Base-by-base conservation (phyloP, 2,113 vertebrate species). In the Cyphomyrus plagiostoma region DNA sequence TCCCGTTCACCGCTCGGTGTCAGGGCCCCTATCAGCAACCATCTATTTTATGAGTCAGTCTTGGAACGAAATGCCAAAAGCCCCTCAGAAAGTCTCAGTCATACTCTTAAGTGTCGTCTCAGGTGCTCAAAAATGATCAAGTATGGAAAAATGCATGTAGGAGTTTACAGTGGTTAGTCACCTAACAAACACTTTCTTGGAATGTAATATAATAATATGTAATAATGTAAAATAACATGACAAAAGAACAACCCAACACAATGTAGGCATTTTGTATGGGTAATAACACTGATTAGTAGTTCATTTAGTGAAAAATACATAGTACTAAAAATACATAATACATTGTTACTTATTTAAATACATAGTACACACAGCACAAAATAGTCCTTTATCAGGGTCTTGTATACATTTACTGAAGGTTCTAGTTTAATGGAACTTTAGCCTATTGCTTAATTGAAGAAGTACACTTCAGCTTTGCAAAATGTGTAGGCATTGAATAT, bases 31-130 rank as follows among this genome's bases (percentile, higher is more conserved):
- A 30, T 62, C 35, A 62, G 45, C 50, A 77, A 30, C 26, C 30
- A 58, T 52, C 19, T 58, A 74, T 66, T 90, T 77, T 90, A 87
- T 52, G 89, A 86, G 84, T 66, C 45, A 50, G 53, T 90, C 58
- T 39, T 77, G 19, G 58, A 74, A 53, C 21, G 62, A 87, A 52
- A 15, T 49, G 48, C 21, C 46, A 85, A 77, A 49, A 87, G 11
- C 58, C 52, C 39, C 30, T 50, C 46, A 50, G 49, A 58, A 88
- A 89, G 74, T 9, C 39, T 56, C 23, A 5, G 50, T 42, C 88
- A 56, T 58, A 3, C 77, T 35, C 46, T 9, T 46, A 35, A 42
- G 39, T 48, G 45, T 84, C 10, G 42, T 48, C 19, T 84, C 39
- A 23, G 19, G 23, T 42, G 45, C 19, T 48, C 45, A 84, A 48